Evolutionary conservation across 2,888 invertebrate species (phyloP).

Genomic region (Epinotia brunnichana): DNA sequence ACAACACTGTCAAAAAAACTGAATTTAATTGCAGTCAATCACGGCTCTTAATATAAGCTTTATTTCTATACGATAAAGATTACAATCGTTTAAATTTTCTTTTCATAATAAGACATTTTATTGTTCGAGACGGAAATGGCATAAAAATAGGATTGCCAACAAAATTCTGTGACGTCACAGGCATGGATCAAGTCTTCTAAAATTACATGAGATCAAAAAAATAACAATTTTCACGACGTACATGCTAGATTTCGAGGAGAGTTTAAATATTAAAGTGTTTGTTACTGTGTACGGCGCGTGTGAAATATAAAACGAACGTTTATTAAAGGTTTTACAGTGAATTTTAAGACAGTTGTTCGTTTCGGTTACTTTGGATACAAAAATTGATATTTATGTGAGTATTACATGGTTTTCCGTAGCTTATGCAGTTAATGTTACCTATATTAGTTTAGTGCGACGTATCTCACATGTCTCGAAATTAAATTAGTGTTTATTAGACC

Average conservation of each 20-base stretch:
- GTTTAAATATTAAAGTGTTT: constrained; percentile 64
- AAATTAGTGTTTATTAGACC: constrained; percentile 61
- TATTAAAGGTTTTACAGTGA: constrained; percentile 49
- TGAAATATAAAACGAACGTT: constrained; percentile 55
- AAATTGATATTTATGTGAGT: constrained; percentile 71
- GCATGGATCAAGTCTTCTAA: constrained; percentile 79
- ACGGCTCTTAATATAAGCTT: constrained; percentile 60
- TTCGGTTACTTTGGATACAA: constrained; percentile 69
- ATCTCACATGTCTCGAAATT: constrained; percentile 63
- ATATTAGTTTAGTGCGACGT: constrained; percentile 59
- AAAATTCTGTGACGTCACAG: constrained; percentile 80
- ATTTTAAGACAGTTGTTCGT: constrained; percentile 51
- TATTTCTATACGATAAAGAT: constrained; percentile 58
- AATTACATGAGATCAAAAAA: constrained; percentile 76
- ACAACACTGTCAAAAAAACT: constrained; percentile 40
- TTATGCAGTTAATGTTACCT: constrained; percentile 64
- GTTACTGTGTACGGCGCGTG: constrained; percentile 66
- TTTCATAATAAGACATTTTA: constrained; percentile 64
- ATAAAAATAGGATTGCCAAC: constrained; percentile 84
- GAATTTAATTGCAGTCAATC: constrained; percentile 38
- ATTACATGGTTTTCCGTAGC: constrained; percentile 61
- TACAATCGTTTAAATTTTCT: constrained; percentile 59
- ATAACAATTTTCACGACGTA: constrained; percentile 70
- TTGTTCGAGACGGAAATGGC: constrained; percentile 74
- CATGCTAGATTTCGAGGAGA: constrained; percentile 63